These are phyloP conservation scores for Lophura nycthemera DNA, from an alignment of 2,113 vertebrate genomes.

Conservation along the genomic window DNA sequence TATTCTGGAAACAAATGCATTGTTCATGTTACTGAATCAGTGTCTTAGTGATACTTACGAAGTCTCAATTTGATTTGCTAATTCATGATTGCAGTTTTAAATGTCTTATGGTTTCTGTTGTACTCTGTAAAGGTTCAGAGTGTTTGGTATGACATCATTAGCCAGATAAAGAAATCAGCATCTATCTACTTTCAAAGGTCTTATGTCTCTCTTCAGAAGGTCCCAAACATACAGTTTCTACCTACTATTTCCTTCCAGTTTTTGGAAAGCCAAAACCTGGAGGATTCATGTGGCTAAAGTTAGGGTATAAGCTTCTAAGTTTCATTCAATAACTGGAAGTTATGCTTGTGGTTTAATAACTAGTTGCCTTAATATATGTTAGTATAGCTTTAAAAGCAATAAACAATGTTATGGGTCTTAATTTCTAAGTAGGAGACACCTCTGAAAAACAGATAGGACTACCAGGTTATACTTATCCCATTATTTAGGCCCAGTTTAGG, in stretches of 20 bases:
- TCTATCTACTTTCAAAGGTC: not conserved
- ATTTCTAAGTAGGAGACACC: not conserved
- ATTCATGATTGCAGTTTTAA: not conserved
- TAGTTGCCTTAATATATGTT: not conserved
- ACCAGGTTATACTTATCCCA: not conserved
- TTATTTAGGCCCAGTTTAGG: not conserved
- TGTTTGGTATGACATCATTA: not conserved
- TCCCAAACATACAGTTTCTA: not conserved
- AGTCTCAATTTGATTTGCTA: not conserved
- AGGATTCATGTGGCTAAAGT: not conserved
- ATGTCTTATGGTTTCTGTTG: not conserved
- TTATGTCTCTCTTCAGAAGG: not conserved
- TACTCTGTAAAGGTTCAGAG: not conserved
- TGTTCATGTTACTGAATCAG: not conserved
- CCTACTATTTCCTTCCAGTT: too few relatives aligned
- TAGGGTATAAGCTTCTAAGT: not conserved
- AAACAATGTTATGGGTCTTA: not conserved
- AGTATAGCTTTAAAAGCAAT: not conserved
- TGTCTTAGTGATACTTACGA: not conserved
- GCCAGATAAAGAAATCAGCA: not conserved
- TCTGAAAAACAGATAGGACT: not conserved
- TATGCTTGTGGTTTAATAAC: not conserved
- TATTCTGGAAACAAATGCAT: not conserved
- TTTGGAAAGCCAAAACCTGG: not conserved
- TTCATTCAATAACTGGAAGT: not conserved